These are phyloP conservation scores for Neodiprion pinetum DNA, from an alignment of 1,140 invertebrate genomes.

Conservation along the genomic window DNA sequence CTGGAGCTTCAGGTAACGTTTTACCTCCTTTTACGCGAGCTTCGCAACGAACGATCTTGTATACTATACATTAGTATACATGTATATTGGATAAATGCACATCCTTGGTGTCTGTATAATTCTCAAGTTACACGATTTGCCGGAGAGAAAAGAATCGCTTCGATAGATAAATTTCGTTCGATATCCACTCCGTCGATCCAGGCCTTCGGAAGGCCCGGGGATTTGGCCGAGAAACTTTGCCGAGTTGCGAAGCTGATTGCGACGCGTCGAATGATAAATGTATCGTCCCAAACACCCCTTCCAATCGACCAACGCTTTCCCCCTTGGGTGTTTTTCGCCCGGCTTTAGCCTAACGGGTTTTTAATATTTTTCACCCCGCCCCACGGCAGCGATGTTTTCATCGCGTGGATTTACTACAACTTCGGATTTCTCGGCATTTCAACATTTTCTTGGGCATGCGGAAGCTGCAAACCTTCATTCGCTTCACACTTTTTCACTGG, in stretches of 20 bases:
- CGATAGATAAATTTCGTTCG: not conserved
- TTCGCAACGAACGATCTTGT: not conserved
- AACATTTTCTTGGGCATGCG: not conserved
- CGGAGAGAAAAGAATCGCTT: too few species aligned
- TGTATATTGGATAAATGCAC: too few species aligned
- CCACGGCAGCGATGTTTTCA: not conserved
- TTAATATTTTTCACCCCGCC: not conserved
- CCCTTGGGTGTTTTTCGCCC: not conserved
- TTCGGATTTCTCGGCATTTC: not conserved
- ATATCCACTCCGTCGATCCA: not conserved
- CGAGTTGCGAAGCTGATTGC: slow-evolving; percentile 9
- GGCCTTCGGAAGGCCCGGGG: too few species aligned
- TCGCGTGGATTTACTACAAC: too few species aligned
- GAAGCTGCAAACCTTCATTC: too few species aligned
- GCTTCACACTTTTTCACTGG: too few species aligned
- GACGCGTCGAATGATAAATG: not conserved
- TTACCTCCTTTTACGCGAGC: not conserved
- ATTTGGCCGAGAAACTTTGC: not conserved
- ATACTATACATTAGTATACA: too few species aligned
- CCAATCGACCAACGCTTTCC: not conserved
- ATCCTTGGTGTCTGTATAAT: too few species aligned
- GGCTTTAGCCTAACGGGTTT: not conserved
- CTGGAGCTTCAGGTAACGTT: slow-evolving; percentile 73
- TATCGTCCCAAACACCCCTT: not conserved
- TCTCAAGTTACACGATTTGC: too few species aligned